These are phyloP conservation scores for Empis stercorea DNA, from an alignment of 2,888 invertebrate genomes.

Conservation along the genomic window DNA sequence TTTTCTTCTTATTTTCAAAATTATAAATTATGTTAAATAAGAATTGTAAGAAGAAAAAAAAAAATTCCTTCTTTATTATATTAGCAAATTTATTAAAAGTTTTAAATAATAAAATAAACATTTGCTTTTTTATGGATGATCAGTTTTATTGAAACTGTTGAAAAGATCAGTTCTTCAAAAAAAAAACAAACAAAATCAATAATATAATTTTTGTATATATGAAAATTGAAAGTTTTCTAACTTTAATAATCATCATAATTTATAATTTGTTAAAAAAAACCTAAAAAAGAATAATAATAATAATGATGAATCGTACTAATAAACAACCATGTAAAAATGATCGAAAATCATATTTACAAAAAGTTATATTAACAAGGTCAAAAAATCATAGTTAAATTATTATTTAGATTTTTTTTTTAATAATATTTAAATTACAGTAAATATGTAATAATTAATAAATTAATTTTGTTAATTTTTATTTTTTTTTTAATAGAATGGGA, in stretches of 20 bases:
- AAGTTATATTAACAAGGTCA: constrained; percentile 35
- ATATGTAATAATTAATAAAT: neutral
- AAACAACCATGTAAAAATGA: constrained; percentile 35
- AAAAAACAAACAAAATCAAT: too few relatives aligned
- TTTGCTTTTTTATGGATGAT: constrained; percentile 24
- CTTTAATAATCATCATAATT: too few relatives aligned
- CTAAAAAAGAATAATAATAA: too few relatives aligned
- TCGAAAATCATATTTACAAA: constrained; percentile 32
- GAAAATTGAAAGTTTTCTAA: too few relatives aligned
- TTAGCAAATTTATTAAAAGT: too few relatives aligned
- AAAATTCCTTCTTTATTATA: too few relatives aligned
- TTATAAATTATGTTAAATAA: too few relatives aligned
- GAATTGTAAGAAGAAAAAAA: too few relatives aligned
- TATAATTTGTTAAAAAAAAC: too few relatives aligned
- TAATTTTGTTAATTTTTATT: neutral
- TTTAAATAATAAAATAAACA: too few relatives aligned
- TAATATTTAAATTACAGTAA: neutral
- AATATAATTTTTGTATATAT: too few relatives aligned
- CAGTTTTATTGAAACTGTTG: constrained; percentile 31
- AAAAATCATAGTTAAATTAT: neutral
- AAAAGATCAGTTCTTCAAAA: constrained; percentile 26
- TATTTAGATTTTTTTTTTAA: neutral
- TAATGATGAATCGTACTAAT: constrained; percentile 4
- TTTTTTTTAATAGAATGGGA: constrained; percentile 47
- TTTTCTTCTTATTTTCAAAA: too few relatives aligned